Base-by-base conservation (phyloP, 2,797 vertebrate genomes). In the Galago senegalensis region DNA sequence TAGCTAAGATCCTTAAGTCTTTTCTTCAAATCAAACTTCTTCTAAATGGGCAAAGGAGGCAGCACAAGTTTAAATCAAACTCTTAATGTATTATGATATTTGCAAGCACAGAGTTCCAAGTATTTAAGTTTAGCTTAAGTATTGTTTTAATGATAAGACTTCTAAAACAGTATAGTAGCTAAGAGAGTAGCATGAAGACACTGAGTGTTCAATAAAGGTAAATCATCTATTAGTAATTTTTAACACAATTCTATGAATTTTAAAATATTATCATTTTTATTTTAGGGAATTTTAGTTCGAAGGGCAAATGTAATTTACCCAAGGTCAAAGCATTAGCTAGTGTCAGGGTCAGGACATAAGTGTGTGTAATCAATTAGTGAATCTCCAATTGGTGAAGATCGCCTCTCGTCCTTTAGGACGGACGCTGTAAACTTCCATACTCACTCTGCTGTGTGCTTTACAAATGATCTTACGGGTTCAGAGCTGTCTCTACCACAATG, bases 81-180 rank as follows among this genome's bases (percentile, higher is more conserved):
- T 69, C n/a, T 8, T 29, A 88, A 91, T 8, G 40, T 89, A 53
- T 2, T 67, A 93, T 56, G 27, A 83, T n/a, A 43, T 67, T 56
- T 10, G 63, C 23, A 10, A 34, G 37, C 37, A 67, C 18, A 53
- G 25, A 37, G 3, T 79, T 29, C 9, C 43, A 89, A n/a, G 21
- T 65, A n/a, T 92, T 80, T 89, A 83, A 63, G 14, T 75, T 85
- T 77, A 94, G 11, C 29, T 20, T 90, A 93, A 93, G 17, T 73
- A 77, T 37, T 21, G 12, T 85, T 94, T 84, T 79, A 93, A 2
- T 89, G 5, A 46, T 46, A 85, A 85, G 37, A 8, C 75, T 86
- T 94, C 56, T 58, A 34, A 84, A 83, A 69, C 75, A 72, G 13
- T 80, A 81, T 94, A 72, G 69, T 25, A 84, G 89, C 8, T 27